Evolutionary conservation across 2,888 invertebrate genomes (phyloP).

Genomic region (Baccha elongata): DNA sequence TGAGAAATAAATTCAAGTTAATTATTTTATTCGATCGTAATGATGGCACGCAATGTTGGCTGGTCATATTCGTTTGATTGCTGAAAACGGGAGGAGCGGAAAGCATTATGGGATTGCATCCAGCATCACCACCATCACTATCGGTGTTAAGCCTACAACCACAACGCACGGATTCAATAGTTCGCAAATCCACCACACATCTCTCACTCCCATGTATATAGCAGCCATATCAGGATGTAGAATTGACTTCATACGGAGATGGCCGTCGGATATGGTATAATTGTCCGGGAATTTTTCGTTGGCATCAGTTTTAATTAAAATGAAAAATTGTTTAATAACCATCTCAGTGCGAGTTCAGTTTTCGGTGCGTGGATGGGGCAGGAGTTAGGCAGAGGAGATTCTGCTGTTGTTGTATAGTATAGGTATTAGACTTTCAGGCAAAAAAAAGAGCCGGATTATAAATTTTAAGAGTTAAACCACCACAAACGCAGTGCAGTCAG

Average conservation of each 20-base stretch:
- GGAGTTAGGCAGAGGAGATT: not conserved
- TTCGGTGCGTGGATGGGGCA: not conserved
- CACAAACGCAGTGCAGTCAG: not conserved
- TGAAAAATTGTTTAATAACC: slow-evolving; percentile 75
- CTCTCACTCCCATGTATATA: slow-evolving; percentile 11
- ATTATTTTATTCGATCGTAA: slow-evolving; percentile 63
- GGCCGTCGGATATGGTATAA: slow-evolving; percentile 74
- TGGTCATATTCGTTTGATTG: slow-evolving; percentile 18
- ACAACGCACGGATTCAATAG: slow-evolving; percentile 29
- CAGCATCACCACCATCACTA: slow-evolving; percentile 27
- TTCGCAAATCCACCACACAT: slow-evolving; percentile 36
- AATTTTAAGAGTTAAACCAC: not conserved
- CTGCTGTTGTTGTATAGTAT: not conserved
- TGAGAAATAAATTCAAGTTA: slow-evolving; percentile 57
- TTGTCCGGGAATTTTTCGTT: slow-evolving; percentile 73
- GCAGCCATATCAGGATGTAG: slow-evolving; percentile 66
- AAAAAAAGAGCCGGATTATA: slow-evolving; percentile 2
- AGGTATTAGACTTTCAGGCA: slow-evolving; percentile 34
- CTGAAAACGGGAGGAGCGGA: not conserved
- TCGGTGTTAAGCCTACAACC: slow-evolving; percentile 50
- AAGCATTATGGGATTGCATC: slow-evolving; percentile 2
- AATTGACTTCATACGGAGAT: slow-evolving; percentile 64
- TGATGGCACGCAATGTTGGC: slow-evolving; percentile 50
- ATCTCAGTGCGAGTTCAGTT: slow-evolving; percentile 11
- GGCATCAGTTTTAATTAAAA: slow-evolving; percentile 75